A percentile compares a stretch with the other conserved stretches of the same genome.
Evolutionary conservation across 2,888 invertebrate species (phyloP).

Genomic region (Dascillus cervinus): DNA sequence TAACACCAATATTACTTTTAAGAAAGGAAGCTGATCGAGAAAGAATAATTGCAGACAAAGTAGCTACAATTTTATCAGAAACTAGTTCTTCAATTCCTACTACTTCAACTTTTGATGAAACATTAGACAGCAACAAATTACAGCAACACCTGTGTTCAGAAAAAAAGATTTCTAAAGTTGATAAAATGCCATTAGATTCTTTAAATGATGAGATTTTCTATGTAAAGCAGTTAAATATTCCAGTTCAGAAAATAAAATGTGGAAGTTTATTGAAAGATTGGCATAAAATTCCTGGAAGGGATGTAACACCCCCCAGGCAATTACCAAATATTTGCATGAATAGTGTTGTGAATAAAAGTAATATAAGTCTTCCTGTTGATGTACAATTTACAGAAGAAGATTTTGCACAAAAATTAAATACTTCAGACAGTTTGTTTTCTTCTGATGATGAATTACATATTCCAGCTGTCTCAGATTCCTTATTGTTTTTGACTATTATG

Average conservation of each 20-base stretch:
- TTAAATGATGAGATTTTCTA: constrained; percentile 19
- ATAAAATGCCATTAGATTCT: constrained; percentile 11
- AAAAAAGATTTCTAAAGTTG: constrained; percentile 13
- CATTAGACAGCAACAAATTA: constrained; percentile 16
- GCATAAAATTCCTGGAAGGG: constrained; percentile 56
- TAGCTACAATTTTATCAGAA: constrained; percentile 26
- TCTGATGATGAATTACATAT: no score
- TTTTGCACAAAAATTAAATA: no score
- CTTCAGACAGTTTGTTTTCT: no score
- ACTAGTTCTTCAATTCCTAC: constrained; percentile 2
- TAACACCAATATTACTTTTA: constrained; percentile 33
- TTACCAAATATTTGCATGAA: no score
- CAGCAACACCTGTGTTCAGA: constrained; percentile 9
- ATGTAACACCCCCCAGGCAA: constrained; percentile 52
- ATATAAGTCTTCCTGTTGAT: no score
- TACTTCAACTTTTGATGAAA: constrained; percentile 4
- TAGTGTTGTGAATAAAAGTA: no score
- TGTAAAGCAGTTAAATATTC: constrained; percentile 32
- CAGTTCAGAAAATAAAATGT: constrained; percentile 37
- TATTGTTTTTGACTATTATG: no score
- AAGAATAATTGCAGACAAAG: constrained; percentile 31
- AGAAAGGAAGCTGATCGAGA: constrained; percentile 34
- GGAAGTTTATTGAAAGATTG: constrained; percentile 54
- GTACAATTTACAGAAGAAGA: no score
- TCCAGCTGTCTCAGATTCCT: no score